Percentiles rank a stretch among this genome's conserved stretches.
Evolutionary conservation across 2,113 vertebrate species (phyloP).

Genomic region (Natator depressus): DNA sequence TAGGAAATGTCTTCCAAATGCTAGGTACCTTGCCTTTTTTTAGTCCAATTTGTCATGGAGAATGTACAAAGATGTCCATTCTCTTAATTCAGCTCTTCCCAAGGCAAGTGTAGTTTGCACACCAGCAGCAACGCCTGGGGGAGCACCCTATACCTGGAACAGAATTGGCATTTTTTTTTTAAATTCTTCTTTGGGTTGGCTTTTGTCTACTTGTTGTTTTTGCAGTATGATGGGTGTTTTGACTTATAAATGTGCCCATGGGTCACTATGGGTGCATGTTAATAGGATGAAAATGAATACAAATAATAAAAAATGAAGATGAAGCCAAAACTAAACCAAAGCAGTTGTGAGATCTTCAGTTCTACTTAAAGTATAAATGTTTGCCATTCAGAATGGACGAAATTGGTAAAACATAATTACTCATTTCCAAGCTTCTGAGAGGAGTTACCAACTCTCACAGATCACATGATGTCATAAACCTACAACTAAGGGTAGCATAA

Average conservation of each 20-base stretch:
- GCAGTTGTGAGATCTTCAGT: slow-evolving; percentile 13
- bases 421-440: slow-evolving; percentile 33
- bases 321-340: background rate
- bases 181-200: background rate
- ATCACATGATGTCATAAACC: background rate
- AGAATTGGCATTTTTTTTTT: background rate
- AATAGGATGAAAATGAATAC: background rate
- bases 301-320: background rate
- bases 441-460: slow-evolving; percentile 34
- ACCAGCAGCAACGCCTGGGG: background rate
- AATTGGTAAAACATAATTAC: slow-evolving; percentile 46
- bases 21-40: background rate
- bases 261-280: background rate
- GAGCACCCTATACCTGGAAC: background rate
- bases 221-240: background rate
- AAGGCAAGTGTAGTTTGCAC: background rate
- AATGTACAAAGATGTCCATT: background rate
- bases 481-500: too few relatives aligned
- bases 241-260: background rate
- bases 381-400: slow-evolving; percentile 51
- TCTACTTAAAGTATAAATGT: slow-evolving; percentile 51
- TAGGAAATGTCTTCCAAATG: background rate
- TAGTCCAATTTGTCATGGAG: background rate
- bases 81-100: background rate
- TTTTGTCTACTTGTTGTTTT: background rate